Percentiles rank a stretch among this genome's conserved stretches.
Evolutionary conservation across 2,113 vertebrate species (phyloP).

Genomic region (Amphilophus citrinellus): DNA sequence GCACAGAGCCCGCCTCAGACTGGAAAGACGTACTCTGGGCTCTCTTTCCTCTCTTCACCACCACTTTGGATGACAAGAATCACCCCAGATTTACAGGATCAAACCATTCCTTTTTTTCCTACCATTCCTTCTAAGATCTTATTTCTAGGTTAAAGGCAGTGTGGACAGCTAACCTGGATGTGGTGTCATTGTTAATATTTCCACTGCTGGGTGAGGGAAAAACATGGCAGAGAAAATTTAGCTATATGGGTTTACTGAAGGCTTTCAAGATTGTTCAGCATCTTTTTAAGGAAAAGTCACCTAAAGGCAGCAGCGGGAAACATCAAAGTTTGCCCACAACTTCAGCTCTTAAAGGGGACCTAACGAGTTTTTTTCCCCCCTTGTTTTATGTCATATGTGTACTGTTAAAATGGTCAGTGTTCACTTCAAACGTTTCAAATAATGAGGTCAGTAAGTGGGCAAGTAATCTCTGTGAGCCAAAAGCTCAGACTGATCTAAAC

Average conservation of each 20-base stretch:
- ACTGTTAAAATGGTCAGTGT: not conserved
- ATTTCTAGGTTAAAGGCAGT: not conserved
- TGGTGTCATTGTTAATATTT: not conserved
- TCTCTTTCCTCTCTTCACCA: not conserved
- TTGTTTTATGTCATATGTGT: not conserved
- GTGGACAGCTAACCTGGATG: not conserved
- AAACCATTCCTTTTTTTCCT: not conserved
- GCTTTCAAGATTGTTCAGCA: not conserved
- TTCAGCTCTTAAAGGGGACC: not conserved
- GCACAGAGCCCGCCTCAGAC: not conserved
- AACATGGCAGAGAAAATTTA: not conserved
- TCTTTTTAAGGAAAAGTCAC: not conserved
- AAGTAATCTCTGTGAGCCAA: not conserved
- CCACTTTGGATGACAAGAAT: conserved; percentile 2
- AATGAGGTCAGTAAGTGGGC: not conserved
- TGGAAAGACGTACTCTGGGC: not conserved
- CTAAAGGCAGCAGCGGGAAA: not conserved
- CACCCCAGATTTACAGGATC: not conserved
- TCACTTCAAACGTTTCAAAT: not conserved
- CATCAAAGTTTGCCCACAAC: not conserved
- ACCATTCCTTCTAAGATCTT: not conserved
- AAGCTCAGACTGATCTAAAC: conserved; percentile 3
- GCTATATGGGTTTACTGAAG: not conserved
- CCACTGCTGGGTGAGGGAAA: not conserved
- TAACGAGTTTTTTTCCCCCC: not conserved